Conservation (phyloP, 2,888 invertebrate genomes). For the Biston betularia region DNA sequence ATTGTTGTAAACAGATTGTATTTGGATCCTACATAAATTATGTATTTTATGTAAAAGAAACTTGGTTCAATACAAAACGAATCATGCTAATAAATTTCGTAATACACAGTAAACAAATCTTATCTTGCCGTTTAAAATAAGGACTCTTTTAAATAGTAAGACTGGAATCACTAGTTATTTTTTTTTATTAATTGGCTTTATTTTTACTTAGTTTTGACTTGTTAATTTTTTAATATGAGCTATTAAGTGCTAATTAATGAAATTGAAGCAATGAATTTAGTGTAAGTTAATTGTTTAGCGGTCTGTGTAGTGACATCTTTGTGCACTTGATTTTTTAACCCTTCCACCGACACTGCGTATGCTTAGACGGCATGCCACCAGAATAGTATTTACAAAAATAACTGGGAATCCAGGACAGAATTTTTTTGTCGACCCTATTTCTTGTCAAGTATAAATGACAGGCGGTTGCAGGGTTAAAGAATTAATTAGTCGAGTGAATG, state of each 20-base stretch:
- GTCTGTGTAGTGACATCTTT: slow-evolving; percentile 50
- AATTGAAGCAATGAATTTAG: slow-evolving; percentile 71
- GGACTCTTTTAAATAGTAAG: slow-evolving; percentile 55
- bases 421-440: no score
- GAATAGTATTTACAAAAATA: no score
- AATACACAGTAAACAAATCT: slow-evolving; percentile 19
- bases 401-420: no score
- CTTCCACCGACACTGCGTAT: no score
- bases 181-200: slow-evolving; percentile 57
- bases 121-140: slow-evolving; percentile 33
- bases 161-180: slow-evolving; percentile 58
- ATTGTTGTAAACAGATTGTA: no score
- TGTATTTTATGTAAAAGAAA: no score
- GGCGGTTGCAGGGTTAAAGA: background rate
- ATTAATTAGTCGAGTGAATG: slow-evolving; percentile 40
- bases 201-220: slow-evolving; percentile 55
- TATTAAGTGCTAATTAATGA: slow-evolving; percentile 61
- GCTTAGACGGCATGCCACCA: no score
- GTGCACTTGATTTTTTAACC: slow-evolving; percentile 30
- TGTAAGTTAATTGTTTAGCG: slow-evolving; percentile 50
- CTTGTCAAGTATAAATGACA: no score
- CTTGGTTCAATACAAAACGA: background rate
- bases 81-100: background rate
- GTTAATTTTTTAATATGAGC: slow-evolving; percentile 28
- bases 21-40: no score